Evolutionary conservation across 2,113 vertebrate species (phyloP).

Genomic region (Alces alces): DNA sequence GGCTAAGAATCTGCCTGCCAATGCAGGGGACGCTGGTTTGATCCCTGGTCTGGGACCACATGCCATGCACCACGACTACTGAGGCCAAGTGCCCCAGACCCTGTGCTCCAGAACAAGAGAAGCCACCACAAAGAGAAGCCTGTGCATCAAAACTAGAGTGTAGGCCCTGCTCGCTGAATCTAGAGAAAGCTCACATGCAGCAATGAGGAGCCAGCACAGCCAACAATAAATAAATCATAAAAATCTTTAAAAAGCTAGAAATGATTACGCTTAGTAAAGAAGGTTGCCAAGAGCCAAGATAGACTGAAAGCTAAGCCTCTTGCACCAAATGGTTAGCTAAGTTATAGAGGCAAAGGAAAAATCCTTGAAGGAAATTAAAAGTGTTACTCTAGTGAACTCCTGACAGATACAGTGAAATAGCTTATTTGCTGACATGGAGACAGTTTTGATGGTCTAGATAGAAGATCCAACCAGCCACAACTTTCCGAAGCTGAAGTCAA

Average conservation of each 20-base stretch:
- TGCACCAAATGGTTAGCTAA: not conserved
- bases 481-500: not conserved
- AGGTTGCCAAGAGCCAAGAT: not conserved
- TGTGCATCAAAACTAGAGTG: accelerated
- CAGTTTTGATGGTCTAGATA: not conserved
- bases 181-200: not conserved
- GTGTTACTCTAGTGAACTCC: not conserved
- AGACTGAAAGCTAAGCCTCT: not conserved
- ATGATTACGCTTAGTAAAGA: not conserved
- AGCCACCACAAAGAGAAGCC: not conserved
- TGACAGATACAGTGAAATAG: not conserved
- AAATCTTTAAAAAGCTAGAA: not conserved
- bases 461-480: not conserved
- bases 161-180: not conserved
- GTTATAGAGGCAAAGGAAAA: not conserved
- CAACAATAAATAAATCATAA: not conserved
- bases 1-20: not conserved
- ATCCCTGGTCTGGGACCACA: not conserved
- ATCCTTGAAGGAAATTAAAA: not conserved
- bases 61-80: accelerated
- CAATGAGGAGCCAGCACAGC: accelerated
- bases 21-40: not conserved
- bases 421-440: not conserved
- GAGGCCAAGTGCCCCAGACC: not conserved
- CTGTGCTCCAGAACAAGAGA: not conserved